phyloP scores from a whole-genome alignment of 2,888 invertebrate species.

The Tenthredo amoena region DNA sequence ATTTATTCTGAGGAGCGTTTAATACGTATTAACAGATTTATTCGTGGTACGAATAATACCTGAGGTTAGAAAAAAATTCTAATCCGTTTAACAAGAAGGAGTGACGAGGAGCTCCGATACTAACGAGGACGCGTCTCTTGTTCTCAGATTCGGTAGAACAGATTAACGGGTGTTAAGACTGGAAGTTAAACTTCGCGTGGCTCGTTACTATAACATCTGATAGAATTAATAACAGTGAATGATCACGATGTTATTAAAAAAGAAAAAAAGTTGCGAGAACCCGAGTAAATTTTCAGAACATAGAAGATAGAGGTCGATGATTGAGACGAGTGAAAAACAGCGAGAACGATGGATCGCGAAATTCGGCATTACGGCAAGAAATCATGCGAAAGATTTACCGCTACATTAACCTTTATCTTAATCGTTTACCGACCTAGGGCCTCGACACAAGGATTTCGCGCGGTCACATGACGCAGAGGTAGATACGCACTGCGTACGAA shows the following conservation, averaged over 20 bases:
- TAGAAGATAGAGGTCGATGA: no score
- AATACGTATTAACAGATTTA: conserved; percentile 18
- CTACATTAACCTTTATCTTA: conserved; percentile 42
- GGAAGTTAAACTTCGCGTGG: not conserved
- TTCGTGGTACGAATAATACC: not conserved
- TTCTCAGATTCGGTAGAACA: not conserved
- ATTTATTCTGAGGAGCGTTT: not conserved
- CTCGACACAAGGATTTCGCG: not conserved
- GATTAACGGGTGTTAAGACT: not conserved
- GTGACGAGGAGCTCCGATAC: not conserved
- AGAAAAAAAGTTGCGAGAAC: not conserved
- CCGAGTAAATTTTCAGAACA: no score
- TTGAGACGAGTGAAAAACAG: no score
- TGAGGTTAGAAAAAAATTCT: not conserved
- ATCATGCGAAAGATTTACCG: conserved; percentile 22
- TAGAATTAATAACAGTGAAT: no score
- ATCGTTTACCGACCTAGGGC: not conserved
- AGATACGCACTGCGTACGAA: not conserved
- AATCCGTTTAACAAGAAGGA: not conserved
- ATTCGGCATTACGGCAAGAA: not conserved
- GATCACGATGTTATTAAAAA: no score
- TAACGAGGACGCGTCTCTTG: not conserved
- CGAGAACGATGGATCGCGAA: not conserved
- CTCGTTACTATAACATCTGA: not conserved
- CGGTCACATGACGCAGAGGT: not conserved